phyloP scores from a whole-genome alignment of 1,140 invertebrate genomes.

The Pararge aegeria region DNA sequence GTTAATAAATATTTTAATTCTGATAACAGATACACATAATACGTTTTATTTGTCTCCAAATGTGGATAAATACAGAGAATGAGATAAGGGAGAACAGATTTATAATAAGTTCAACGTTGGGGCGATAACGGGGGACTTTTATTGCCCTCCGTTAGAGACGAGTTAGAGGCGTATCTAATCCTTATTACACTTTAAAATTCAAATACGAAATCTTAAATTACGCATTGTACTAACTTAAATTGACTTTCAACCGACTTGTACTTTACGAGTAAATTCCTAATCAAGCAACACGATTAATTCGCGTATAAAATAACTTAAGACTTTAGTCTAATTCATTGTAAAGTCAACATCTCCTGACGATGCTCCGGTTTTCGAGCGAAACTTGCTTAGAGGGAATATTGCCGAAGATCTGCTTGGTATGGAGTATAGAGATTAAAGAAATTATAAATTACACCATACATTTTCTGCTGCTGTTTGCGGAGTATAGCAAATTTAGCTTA shows the following conservation, averaged over 20 bases:
- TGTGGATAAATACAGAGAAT: slow-evolving; percentile 18
- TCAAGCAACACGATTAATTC: no score
- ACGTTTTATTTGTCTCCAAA: slow-evolving; percentile 23
- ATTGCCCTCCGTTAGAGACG: neutral
- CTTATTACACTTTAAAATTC: slow-evolving; percentile 5
- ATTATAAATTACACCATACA: no score
- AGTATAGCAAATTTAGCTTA: no score
- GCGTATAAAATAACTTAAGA: no score
- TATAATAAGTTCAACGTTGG: slow-evolving; percentile 23
- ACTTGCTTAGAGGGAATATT: no score
- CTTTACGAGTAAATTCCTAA: no score
- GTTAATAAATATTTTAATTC: slow-evolving; percentile 23
- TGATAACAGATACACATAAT: slow-evolving; percentile 20
- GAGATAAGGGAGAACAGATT: slow-evolving; percentile 24
- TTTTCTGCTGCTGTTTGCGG: no score
- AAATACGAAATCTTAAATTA: slow-evolving; percentile 1
- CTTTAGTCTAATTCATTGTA: no score
- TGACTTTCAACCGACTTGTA: neutral
- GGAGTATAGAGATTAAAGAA: no score
- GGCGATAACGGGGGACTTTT: slow-evolving; percentile 13
- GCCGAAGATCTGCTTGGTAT: no score
- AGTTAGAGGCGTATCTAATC: slow-evolving; percentile 8
- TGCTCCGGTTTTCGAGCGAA: no score
- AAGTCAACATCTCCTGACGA: no score
- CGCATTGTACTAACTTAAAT: neutral